A percentile compares a stretch with the other conserved stretches of the same genome.
Conservation (phyloP, 2,113 vertebrate genomes). For the Scolopax mira region DNA sequence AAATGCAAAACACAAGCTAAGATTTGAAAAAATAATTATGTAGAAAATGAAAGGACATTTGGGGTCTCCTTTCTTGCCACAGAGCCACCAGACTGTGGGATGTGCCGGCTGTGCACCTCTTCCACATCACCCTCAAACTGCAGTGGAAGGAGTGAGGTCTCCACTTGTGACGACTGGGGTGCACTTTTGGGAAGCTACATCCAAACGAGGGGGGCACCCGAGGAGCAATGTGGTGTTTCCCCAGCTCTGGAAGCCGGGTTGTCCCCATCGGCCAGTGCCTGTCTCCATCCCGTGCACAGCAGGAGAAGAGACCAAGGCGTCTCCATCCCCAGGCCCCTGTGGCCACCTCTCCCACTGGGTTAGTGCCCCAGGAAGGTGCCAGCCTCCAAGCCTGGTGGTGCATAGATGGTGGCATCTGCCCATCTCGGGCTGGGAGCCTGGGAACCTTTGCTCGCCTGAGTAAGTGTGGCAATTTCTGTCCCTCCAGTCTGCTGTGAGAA, state of each 20-base stretch:
- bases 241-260: accelerated
- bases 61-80: not conserved
- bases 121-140: not conserved
- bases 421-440: slow-evolving; percentile 26
- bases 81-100: not conserved
- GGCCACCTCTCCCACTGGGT: not conserved
- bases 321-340: accelerated
- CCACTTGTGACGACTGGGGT: not conserved
- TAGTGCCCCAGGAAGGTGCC: not conserved
- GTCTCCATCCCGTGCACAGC: not conserved
- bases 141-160: not conserved
- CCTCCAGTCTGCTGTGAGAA: slow-evolving; percentile 49
- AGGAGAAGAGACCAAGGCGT: not conserved
- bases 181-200: not conserved
- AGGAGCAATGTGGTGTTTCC: accelerated
- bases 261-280: not conserved
- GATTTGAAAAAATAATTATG: not conserved
- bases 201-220: too few relatives aligned
- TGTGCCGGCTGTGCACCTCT: not conserved
- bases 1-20: not conserved
- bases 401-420: not conserved
- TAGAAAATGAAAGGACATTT: not conserved
- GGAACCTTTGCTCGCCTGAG: slow-evolving; percentile 47
- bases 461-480: slow-evolving; percentile 57
- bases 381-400: not conserved